These are phyloP conservation scores for Mycteria americana DNA, from an alignment of 2,797 vertebrate species.

Conservation along the genomic window DNA sequence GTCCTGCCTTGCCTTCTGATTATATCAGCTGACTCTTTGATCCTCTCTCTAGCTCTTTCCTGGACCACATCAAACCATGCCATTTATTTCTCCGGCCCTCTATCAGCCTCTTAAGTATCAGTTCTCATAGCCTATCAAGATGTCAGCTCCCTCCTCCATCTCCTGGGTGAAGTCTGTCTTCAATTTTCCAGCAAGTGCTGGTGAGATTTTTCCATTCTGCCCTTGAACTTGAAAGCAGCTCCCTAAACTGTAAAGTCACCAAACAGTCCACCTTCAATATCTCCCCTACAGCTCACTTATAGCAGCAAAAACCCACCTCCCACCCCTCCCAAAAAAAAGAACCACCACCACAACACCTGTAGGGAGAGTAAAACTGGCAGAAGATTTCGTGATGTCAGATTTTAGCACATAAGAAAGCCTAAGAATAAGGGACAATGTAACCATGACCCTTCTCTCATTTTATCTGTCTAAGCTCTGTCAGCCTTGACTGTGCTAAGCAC, in stretches of 20 bases:
- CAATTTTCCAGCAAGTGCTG: not conserved
- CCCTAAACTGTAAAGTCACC: not conserved
- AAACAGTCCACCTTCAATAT: not conserved
- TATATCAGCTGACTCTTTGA: not conserved
- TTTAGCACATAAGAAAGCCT: not conserved
- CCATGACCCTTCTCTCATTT: not conserved
- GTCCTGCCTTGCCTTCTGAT: not conserved
- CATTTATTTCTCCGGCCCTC: not conserved
- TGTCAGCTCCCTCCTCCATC: not conserved
- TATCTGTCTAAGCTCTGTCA: constrained; percentile 1
- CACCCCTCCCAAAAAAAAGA: not conserved
- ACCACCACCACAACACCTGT: not conserved
- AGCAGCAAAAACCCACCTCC: not conserved
- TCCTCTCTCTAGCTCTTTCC: not conserved
- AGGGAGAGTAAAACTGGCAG: not conserved
- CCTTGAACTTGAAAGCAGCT: not conserved
- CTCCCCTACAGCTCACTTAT: not conserved
- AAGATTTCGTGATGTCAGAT: not conserved
- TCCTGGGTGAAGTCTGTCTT: not conserved
- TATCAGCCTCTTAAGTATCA: not conserved
- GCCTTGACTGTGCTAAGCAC: not conserved
- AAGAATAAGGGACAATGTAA: not conserved
- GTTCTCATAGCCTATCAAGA: not conserved
- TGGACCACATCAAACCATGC: not conserved
- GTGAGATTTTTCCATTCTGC: not conserved